Percentiles rank a stretch among this genome's conserved stretches.
phyloP scores from a whole-genome alignment of 1,140 invertebrate genomes.

The Eurosta solidaginis region DNA sequence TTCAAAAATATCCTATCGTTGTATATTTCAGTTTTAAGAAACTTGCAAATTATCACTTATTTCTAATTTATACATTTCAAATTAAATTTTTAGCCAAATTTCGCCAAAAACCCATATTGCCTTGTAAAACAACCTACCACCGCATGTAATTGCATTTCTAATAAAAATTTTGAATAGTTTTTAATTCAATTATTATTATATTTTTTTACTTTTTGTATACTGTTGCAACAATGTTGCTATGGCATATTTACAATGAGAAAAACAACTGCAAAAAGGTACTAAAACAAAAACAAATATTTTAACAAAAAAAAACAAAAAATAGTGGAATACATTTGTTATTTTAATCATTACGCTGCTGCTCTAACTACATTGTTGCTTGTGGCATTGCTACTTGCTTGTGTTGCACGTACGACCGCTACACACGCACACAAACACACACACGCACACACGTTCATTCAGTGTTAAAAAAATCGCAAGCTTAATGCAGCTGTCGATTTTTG shows the following conservation, averaged over 20 bases:
- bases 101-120: no score
- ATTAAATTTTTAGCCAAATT: no score
- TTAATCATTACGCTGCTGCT: background rate
- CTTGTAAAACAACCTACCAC: no score
- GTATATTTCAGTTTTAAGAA: no score
- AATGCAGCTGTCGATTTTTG: constrained; percentile 5
- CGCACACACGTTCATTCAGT: background rate
- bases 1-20: no score
- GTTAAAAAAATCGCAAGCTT: background rate
- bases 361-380: constrained; percentile 9
- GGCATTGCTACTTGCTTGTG: no score
- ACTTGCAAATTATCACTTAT: no score
- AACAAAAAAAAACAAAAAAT: background rate
- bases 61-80: no score
- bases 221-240: constrained; percentile 9
- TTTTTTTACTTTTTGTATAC: background rate
- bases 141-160: background rate
- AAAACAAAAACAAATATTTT: background rate
- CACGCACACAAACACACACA: background rate
- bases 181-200: no score
- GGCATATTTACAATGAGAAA: background rate
- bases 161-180: background rate
- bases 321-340: background rate
- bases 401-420: background rate
- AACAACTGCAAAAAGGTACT: background rate